phyloP scores from a whole-genome alignment of 1,140 invertebrate species.

The Drosophila nigromelanica region DNA sequence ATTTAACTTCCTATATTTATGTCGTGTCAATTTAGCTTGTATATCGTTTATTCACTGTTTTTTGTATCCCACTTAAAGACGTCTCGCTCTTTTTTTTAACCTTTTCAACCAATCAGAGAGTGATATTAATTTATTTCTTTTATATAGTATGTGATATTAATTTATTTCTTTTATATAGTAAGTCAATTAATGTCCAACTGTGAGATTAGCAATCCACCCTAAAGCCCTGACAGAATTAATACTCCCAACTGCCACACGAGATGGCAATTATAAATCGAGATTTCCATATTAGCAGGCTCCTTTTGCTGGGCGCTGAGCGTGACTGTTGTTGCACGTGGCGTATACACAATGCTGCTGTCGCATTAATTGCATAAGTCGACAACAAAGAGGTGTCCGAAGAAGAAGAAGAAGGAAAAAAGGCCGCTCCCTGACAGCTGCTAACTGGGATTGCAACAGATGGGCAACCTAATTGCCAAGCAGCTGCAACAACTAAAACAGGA shows the following conservation, averaged over 20 bases:
- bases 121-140: too few relatives aligned
- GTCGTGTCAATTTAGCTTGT: too few relatives aligned
- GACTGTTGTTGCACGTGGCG: conserved; percentile 29
- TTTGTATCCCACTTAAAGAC: too few relatives aligned
- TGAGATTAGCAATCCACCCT: too few relatives aligned
- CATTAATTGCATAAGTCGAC: conserved; percentile 27
- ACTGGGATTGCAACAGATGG: conserved; percentile 10
- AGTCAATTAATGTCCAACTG: not conserved
- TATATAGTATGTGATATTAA: too few relatives aligned
- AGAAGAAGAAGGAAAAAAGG: not conserved
- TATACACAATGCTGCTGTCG: conserved; percentile 20
- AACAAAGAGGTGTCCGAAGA: not conserved
- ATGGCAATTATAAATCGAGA: conserved; percentile 15
- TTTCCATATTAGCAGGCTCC: not conserved
- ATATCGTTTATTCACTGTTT: too few relatives aligned
- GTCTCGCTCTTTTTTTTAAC: too few relatives aligned
- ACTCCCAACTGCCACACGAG: not conserved
- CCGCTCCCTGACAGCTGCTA: conserved; percentile 7
- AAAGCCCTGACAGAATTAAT: conserved; percentile 15
- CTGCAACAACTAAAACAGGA: not conserved
- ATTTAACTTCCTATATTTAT: too few relatives aligned
- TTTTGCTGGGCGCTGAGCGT: not conserved
- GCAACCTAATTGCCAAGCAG: conserved; percentile 18
- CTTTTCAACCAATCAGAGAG: too few relatives aligned
- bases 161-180: too few relatives aligned